Evolutionary conservation across 2,113 vertebrate genomes (phyloP).

Genomic region (Aegithalos caudatus): DNA sequence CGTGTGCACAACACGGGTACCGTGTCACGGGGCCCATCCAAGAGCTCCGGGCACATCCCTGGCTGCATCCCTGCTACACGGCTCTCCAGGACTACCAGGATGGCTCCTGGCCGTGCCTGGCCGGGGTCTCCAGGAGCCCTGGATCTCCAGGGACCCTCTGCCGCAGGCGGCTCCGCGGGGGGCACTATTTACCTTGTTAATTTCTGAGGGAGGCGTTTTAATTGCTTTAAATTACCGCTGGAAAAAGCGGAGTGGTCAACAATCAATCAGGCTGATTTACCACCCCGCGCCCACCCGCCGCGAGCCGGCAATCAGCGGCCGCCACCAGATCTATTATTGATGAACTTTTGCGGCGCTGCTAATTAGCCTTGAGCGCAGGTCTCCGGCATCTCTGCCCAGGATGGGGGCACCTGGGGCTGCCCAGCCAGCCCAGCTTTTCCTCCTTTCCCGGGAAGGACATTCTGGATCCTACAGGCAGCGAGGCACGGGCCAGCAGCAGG

Average conservation of each 20-base stretch:
- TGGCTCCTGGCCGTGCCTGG: neutral
- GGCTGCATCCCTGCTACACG: neutral
- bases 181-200: slow-evolving; percentile 65
- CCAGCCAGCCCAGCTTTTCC: neutral
- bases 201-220: slow-evolving; percentile 58
- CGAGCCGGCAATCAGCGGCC: slow-evolving; percentile 77
- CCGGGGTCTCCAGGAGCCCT: neutral
- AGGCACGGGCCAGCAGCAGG: neutral
- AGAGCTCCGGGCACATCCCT: neutral
- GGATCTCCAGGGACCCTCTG: neutral
- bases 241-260: slow-evolving; percentile 65
- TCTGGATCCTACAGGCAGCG: neutral
- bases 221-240: slow-evolving; percentile 68
- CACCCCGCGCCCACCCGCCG: slow-evolving; percentile 65
- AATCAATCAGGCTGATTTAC: slow-evolving; percentile 73
- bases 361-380: slow-evolving; percentile 78
- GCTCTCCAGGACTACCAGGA: neutral
- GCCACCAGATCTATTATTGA: slow-evolving; percentile 82
- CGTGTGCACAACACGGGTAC: rapidly evolving
- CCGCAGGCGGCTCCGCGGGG: neutral
- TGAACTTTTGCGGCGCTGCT: slow-evolving; percentile 80
- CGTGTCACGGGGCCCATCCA: rapidly evolving
- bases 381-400: neutral
- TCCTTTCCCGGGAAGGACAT: neutral
- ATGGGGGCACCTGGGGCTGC: neutral